Percentiles rank a stretch among this genome's conserved stretches.
Conservation (phyloP, 53 echinoderm and acorn worm species). For the Stichopus horrens region DNA sequence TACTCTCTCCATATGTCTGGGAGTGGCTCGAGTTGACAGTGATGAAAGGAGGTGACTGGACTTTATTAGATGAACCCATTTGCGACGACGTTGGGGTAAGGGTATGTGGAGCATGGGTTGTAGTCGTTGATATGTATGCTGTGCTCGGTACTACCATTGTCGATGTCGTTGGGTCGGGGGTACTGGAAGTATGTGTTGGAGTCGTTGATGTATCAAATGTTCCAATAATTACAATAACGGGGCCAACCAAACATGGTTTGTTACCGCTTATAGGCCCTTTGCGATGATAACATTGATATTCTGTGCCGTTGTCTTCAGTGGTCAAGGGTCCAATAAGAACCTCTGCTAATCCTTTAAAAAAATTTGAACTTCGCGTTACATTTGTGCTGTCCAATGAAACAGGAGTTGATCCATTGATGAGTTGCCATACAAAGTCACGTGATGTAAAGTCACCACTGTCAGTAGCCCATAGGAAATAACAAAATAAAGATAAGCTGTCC, state of each 20-base stretch:
- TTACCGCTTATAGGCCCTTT: not conserved
- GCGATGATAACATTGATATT: not conserved
- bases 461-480: not conserved
- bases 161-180: no score
- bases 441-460: not conserved
- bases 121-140: no score
- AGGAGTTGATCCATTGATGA: not conserved
- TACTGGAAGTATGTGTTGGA: no score
- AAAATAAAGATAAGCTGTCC: not conserved
- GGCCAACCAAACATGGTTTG: not conserved
- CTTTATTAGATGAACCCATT: no score
- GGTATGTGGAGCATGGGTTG: no score
- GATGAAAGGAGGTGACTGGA: no score
- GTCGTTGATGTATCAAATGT: no score
- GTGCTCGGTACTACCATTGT: no score
- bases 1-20: no score
- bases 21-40: no score
- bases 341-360: not conserved
- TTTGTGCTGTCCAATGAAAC: no score
- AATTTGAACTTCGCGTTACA: not conserved
- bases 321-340: not conserved
- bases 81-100: no score
- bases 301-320: not conserved
- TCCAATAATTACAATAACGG: not conserved
- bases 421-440: not conserved